Conservation (phyloP, 1,140 invertebrate species). For the Monomorium pharaonis region DNA sequence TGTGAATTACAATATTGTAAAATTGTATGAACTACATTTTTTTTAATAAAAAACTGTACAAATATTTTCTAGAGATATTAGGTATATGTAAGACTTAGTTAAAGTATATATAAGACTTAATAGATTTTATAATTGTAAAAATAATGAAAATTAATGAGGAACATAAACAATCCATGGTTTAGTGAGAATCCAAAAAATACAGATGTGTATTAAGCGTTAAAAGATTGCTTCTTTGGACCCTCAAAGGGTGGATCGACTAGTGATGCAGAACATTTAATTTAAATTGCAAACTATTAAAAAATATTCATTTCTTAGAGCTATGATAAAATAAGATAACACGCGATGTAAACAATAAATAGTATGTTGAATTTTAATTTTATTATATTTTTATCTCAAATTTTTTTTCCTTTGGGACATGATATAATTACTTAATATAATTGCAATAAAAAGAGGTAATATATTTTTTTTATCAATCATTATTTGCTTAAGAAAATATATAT, state of each 20-base stretch:
- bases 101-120: too few relatives aligned
- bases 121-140: too few relatives aligned
- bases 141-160: too few relatives aligned
- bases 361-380: neutral
- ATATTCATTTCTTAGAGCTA: neutral
- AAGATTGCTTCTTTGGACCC: neutral
- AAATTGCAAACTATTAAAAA: neutral
- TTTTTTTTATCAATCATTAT: neutral
- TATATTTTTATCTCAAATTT: neutral
- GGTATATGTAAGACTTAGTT: too few relatives aligned
- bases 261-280: too few relatives aligned
- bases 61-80: too few relatives aligned
- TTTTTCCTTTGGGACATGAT: neutral
- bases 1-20: too few relatives aligned
- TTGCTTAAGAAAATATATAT: neutral
- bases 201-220: too few relatives aligned
- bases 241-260: neutral
- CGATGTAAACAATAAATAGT: neutral
- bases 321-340: neutral
- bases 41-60: too few relatives aligned
- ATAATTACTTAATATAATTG: neutral
- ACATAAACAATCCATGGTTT: too few relatives aligned
- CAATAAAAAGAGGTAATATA: neutral
- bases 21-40: too few relatives aligned
- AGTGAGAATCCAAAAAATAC: too few relatives aligned